Conservation (phyloP, 2,113 vertebrate species). For the Damaliscus lunatus region DNA sequence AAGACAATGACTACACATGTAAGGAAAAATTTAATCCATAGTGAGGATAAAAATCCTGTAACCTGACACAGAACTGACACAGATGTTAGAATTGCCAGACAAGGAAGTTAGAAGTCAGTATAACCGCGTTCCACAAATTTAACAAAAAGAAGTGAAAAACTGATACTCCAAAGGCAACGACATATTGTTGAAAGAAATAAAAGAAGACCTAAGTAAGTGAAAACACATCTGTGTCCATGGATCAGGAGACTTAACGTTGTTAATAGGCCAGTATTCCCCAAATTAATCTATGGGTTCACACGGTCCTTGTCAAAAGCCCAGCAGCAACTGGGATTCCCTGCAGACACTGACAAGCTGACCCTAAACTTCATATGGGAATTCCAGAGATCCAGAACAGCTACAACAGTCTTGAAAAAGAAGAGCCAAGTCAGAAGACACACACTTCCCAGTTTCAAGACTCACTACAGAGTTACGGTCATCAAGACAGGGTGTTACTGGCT, state of each 20-base stretch:
- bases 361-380: neutral
- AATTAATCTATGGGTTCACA: neutral
- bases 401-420: neutral
- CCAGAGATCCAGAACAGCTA: neutral
- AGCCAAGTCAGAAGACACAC: neutral
- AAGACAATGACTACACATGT: neutral
- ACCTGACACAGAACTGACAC: neutral
- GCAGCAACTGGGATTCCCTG: neutral
- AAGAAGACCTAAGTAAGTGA: neutral
- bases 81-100: neutral
- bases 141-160: neutral
- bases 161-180: neutral
- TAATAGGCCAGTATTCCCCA: neutral
- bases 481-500: neutral
- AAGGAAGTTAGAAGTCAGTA: neutral
- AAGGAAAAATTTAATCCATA: neutral
- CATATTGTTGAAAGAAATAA: neutral
- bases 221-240: neutral
- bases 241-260: neutral
- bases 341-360: neutral
- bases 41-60: neutral
- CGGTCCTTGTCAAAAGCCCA: neutral
- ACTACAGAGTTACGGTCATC: neutral
- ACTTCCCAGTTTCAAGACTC: neutral
- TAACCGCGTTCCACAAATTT: neutral